Evolutionary conservation across 2,797 vertebrate species (phyloP).

Genomic region (Microctenopoma stevenorrisi): DNA sequence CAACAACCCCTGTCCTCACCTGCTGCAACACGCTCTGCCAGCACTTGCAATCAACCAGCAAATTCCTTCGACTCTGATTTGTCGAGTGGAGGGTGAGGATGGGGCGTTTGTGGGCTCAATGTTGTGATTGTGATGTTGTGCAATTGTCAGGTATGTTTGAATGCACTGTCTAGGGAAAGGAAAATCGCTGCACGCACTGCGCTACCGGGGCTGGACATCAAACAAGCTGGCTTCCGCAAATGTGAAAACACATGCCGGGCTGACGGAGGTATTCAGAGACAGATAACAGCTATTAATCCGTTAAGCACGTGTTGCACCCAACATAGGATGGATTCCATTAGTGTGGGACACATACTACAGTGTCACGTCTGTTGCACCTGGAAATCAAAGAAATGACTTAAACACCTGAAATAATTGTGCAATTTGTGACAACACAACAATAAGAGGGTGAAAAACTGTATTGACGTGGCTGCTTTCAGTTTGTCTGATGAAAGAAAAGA

Average conservation of each 20-base stretch:
- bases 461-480: background rate
- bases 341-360: slow-evolving; percentile 10
- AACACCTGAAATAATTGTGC: background rate
- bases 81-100: slow-evolving; percentile 42
- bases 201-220: slow-evolving; percentile 36
- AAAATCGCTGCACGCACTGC: slow-evolving; percentile 16
- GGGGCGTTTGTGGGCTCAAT: slow-evolving; percentile 44
- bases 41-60: slow-evolving; percentile 61
- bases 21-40: slow-evolving; percentile 80
- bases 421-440: slow-evolving; percentile 2
- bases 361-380: background rate
- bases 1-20: slow-evolving; percentile 71
- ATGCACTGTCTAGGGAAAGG: slow-evolving; percentile 52
- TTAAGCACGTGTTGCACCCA: slow-evolving; percentile 34
- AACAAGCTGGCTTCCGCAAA: slow-evolving; percentile 38
- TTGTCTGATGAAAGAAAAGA: slow-evolving; percentile 11
- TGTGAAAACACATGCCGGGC: slow-evolving; percentile 60
- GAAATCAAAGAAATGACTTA: slow-evolving; percentile 8
- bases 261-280: slow-evolving; percentile 48
- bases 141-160: slow-evolving; percentile 74
- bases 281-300: slow-evolving; percentile 44
- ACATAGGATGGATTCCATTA: slow-evolving; percentile 37
- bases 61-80: slow-evolving; percentile 79
- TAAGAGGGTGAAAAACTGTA: background rate
- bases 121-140: slow-evolving; percentile 65